Conservation (phyloP, 1,140 invertebrate genomes). For the Mesaphorura yosii region DNA sequence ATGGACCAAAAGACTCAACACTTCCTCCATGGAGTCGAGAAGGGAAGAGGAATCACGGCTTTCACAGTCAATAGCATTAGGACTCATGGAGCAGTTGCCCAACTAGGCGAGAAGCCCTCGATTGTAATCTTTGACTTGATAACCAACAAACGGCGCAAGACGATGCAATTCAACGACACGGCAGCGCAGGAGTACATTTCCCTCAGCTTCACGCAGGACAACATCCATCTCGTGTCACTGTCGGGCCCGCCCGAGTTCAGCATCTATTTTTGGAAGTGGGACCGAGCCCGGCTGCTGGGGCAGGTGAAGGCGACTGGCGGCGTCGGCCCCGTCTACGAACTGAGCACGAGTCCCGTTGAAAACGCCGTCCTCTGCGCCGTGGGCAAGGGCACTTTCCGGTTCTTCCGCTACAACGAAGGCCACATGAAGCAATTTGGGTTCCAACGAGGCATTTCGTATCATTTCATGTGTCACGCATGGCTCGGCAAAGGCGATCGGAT, state of each 20-base stretch:
- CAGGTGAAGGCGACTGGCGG: slow-evolving; percentile 53
- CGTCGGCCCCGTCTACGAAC: slow-evolving; percentile 39
- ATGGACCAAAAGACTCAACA: slow-evolving; percentile 40
- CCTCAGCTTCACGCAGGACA: slow-evolving; percentile 64
- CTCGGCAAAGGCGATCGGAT: slow-evolving; percentile 56
- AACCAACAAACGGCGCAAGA: slow-evolving; percentile 38
- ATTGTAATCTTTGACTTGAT: slow-evolving; percentile 43
- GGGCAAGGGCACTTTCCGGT: slow-evolving; percentile 58
- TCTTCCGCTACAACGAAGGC: slow-evolving; percentile 65
- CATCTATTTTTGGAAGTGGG: slow-evolving; percentile 69
- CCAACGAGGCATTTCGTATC: slow-evolving; percentile 62
- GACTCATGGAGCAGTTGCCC: slow-evolving; percentile 23
- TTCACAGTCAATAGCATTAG: slow-evolving; percentile 20
- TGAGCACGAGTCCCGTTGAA: slow-evolving; percentile 65
- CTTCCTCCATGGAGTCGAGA: slow-evolving; percentile 36
- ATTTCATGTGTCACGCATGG: slow-evolving; percentile 57
- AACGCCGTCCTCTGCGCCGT: slow-evolving; percentile 58
- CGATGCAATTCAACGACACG: slow-evolving; percentile 36
- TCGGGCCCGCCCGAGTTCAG: slow-evolving; percentile 67
- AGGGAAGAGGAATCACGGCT: slow-evolving; percentile 19
- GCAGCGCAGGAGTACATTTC: slow-evolving; percentile 49
- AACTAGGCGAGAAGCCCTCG: slow-evolving; percentile 34
- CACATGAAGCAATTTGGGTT: slow-evolving; percentile 70
- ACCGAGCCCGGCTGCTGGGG: slow-evolving; percentile 68
- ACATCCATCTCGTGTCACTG: slow-evolving; percentile 61